Evolutionary conservation across 2,888 invertebrate species (phyloP).

Genomic region (Morpho helenor): DNA sequence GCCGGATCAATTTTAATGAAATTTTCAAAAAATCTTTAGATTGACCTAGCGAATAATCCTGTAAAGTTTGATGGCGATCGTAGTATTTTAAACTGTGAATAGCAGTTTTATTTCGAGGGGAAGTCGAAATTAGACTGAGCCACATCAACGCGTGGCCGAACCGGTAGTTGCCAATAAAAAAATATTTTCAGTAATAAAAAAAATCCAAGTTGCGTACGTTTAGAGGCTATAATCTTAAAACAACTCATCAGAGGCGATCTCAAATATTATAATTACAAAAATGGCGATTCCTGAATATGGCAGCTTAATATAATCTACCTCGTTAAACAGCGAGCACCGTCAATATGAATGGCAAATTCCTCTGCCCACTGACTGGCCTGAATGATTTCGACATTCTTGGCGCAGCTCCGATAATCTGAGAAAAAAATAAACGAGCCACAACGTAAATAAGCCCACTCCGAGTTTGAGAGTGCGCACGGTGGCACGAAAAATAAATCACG

Average conservation of each 20-base stretch:
- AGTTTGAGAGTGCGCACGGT: slow-evolving; percentile 55
- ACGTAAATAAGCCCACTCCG: slow-evolving; percentile 65
- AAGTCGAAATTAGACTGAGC: too few species aligned
- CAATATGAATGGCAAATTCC: slow-evolving; percentile 76
- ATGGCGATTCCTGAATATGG: slow-evolving; percentile 9
- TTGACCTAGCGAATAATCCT: too few species aligned
- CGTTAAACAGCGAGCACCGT: slow-evolving; percentile 38
- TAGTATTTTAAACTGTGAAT: too few species aligned
- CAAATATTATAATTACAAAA: not conserved
- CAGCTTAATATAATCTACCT: slow-evolving; percentile 12
- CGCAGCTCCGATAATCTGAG: slow-evolving; percentile 70
- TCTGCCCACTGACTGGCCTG: slow-evolving; percentile 75
- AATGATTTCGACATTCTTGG: slow-evolving; percentile 79
- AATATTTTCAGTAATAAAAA: too few species aligned
- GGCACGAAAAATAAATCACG: slow-evolving; percentile 67
- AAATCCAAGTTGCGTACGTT: too few species aligned
- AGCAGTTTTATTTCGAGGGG: too few species aligned
- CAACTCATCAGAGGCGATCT: not conserved
- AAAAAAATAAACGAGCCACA: slow-evolving; percentile 66
- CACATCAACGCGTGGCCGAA: too few species aligned
- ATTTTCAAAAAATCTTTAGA: too few species aligned
- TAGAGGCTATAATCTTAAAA: not conserved
- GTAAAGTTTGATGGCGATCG: too few species aligned
- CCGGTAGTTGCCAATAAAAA: too few species aligned
- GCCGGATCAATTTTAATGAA: too few species aligned